These are phyloP conservation scores for Protophormia terraenovae DNA, from an alignment of 2,888 invertebrate genomes.

Conservation along the genomic window DNA sequence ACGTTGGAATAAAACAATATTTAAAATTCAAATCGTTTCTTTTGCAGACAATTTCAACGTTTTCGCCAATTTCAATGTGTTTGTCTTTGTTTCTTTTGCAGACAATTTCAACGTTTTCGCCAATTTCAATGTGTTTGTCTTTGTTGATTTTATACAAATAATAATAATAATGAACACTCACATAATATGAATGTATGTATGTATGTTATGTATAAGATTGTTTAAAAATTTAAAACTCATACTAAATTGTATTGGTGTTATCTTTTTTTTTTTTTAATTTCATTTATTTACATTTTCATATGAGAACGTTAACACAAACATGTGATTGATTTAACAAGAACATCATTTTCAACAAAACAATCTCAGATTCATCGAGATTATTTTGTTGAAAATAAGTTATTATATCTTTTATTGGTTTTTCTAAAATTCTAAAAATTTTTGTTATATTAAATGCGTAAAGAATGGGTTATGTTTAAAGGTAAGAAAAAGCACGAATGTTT, in stretches of 20 bases:
- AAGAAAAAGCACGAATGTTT: not conserved
- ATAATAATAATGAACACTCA: too few relatives aligned
- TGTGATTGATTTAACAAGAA: not conserved
- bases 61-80: not conserved
- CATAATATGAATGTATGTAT: not conserved
- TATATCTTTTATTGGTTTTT: not conserved
- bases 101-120: not conserved
- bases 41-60: not conserved
- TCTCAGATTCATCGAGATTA: not conserved
- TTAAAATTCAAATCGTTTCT: not conserved
- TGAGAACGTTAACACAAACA: not conserved
- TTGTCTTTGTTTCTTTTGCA: not conserved
- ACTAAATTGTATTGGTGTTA: too few relatives aligned
- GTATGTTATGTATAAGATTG: not conserved
- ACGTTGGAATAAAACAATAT: not conserved
- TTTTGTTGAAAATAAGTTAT: not conserved
- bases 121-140: not conserved
- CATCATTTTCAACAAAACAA: not conserved
- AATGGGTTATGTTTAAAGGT: not conserved
- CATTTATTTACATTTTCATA: not conserved
- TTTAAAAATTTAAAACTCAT: not conserved
- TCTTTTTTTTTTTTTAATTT: not conserved
- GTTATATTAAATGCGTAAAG: not conserved
- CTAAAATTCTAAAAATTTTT: not conserved
- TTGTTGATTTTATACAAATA: not conserved